phyloP scores from a whole-genome alignment of 2,888 invertebrate species.

The Protonemura montana region DNA sequence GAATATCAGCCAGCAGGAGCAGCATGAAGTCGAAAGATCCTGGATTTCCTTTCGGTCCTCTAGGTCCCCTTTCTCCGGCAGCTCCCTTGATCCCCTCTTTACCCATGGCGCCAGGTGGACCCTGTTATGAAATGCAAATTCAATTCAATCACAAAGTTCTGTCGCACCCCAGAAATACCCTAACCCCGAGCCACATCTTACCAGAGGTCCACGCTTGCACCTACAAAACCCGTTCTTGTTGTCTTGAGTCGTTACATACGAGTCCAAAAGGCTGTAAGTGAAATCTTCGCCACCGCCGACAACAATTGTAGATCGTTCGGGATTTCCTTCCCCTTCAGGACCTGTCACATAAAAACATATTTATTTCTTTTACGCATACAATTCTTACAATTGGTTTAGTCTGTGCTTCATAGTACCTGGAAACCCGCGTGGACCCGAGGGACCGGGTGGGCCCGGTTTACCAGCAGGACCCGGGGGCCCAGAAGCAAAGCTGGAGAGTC shows the following conservation, averaged over 20 bases:
- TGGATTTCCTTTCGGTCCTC: slow-evolving; percentile 68
- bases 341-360: too few species aligned
- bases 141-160: neutral
- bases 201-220: slow-evolving; percentile 72
- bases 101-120: slow-evolving; percentile 69
- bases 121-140: slow-evolving; percentile 58
- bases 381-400: slow-evolving; percentile 26
- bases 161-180: too few species aligned
- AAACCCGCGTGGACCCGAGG: slow-evolving; percentile 60
- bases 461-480: slow-evolving; percentile 63
- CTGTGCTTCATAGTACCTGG: slow-evolving; percentile 55
- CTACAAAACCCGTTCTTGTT: slow-evolving; percentile 63
- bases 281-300: slow-evolving; percentile 59
- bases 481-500: slow-evolving; percentile 62
- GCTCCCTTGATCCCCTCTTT: slow-evolving; percentile 70
- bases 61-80: slow-evolving; percentile 64
- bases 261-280: slow-evolving; percentile 66
- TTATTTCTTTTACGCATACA: too few species aligned
- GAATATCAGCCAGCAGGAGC: slow-evolving; percentile 69
- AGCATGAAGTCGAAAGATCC: slow-evolving; percentile 71
- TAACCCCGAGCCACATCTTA: too few species aligned
- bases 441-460: slow-evolving; percentile 61
- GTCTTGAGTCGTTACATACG: slow-evolving; percentile 66
- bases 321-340: slow-evolving; percentile 49
- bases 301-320: slow-evolving; percentile 52